Evolutionary conservation across 2,113 vertebrate genomes (phyloP), one percentile per base, ranked within the genome.

Genomic region (Regulus satrapa): DNA sequence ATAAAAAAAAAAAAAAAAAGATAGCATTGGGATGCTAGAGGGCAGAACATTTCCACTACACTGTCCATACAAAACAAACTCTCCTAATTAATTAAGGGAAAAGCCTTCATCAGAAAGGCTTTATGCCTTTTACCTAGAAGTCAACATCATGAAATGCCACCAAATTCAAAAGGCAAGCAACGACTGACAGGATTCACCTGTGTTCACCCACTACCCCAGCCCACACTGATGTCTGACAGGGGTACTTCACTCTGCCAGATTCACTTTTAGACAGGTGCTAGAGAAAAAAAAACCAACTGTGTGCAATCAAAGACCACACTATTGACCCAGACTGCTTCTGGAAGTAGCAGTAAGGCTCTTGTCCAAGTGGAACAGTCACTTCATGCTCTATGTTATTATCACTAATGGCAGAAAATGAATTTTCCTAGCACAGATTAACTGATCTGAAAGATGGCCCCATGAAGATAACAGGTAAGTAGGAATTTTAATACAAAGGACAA

Each of bases 161-260:
- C 4, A 7, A 91, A 75, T 40, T 20, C 66, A 89, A 63, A 89
- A 26, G 14, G 34, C 11, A 66, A 62, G 46, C 1, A 6, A 29
- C 24, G 45, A 48, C 52, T n/a, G 14, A 28, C 48, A 88, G 71
- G 28, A 18, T 52, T 66, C 34, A 23, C 14, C 40, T 36, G 45
- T 7, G 11, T 67, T 29, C 67, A 61, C 20, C 20, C 38, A 13
- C 45, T 32, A n/a, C 17, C 12, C 40, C 72, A 71, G 21, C 28
- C 20, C 18, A 14, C 0, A 0, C 26, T 46, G 40, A 45, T 41
- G 32, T 25, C 45, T 79, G 38, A 45, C 72, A 69, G 1, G 2
- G 49, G 46, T 69, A 31, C 58, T 75, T 76, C 56, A 25, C 9
- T 56, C 66, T 1, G 3, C 28, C 2, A 2, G 29, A 28, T 13